phyloP scores from a whole-genome alignment of 2,797 vertebrate genomes.

The Fratercula arctica region DNA sequence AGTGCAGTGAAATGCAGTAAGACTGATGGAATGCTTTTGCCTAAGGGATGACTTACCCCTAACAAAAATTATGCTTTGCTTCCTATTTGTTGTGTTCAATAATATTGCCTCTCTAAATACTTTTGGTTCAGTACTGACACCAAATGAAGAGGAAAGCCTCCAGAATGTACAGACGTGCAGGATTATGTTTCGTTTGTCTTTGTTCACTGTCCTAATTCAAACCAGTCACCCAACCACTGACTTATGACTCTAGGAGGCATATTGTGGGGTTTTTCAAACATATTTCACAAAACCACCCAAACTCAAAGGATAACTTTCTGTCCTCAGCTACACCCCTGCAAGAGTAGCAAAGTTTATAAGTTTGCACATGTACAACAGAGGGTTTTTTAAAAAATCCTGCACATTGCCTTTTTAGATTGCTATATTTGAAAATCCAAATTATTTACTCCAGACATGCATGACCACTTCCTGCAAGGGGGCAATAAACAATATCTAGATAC shows the following conservation, averaged over 20 bases:
- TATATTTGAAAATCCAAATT: background rate
- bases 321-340: slow-evolving; percentile 38
- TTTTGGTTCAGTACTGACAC: slow-evolving; percentile 65
- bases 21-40: slow-evolving; percentile 78
- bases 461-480: background rate
- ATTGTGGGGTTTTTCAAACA: background rate
- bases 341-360: background rate
- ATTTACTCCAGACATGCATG: background rate
- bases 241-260: slow-evolving; percentile 37
- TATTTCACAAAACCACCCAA: slow-evolving; percentile 48
- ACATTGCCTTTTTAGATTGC: background rate
- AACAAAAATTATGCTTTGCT: slow-evolving; percentile 47
- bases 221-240: slow-evolving; percentile 37
- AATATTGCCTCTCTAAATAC: slow-evolving; percentile 56
- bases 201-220: slow-evolving; percentile 59
- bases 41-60: slow-evolving; percentile 54
- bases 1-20: slow-evolving; percentile 82
- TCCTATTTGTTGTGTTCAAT: slow-evolving; percentile 62
- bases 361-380: background rate
- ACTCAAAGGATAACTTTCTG: slow-evolving; percentile 28
- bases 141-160: slow-evolving; percentile 58
- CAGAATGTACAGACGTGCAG: slow-evolving; percentile 50
- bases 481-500: background rate
- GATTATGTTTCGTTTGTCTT: slow-evolving; percentile 68
- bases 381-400: background rate